These are phyloP conservation scores for Argentina silus DNA, from an alignment of 2,797 vertebrate genomes.

Conservation along the genomic window DNA sequence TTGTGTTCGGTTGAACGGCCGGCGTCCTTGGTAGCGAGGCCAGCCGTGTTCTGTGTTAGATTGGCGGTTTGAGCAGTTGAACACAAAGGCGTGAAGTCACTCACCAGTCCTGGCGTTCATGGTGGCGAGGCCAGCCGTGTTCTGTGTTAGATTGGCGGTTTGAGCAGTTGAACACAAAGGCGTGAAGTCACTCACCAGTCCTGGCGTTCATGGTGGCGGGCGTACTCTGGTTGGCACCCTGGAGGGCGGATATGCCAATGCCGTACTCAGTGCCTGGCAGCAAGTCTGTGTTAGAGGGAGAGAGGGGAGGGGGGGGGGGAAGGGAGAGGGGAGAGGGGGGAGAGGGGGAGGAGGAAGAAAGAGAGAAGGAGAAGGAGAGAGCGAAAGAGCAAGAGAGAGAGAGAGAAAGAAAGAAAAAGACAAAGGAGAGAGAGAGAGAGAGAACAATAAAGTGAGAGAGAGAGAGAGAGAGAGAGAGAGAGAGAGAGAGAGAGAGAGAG, in stretches of 20 bases:
- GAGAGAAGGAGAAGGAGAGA: not conserved
- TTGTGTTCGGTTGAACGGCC: no score
- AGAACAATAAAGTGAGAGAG: not conserved
- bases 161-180: not conserved
- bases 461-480: not conserved
- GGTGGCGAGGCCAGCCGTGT: no score
- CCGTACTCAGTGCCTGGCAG: constrained; percentile 96
- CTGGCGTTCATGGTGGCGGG: constrained; percentile 97
- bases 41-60: not conserved
- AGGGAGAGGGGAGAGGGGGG: not conserved
- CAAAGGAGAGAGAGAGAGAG: not conserved
- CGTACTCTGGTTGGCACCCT: constrained; percentile 88
- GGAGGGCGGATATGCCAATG: constrained; percentile 91
- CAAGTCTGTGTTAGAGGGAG: constrained; percentile 77
- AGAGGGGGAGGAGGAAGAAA: not conserved
- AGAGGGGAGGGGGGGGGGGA: not conserved
- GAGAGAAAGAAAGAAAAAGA: not conserved
- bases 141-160: not conserved
- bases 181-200: constrained; percentile 82
- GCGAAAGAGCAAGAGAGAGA: no score
- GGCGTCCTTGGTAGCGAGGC: no score
- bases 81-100: constrained; percentile 36
- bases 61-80: not conserved
- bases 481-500: not conserved
- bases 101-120: no score